Percentiles rank a stretch among this genome's conserved stretches.
These are phyloP conservation scores for Myiozetetes cayanensis DNA, from an alignment of 2,113 vertebrate species.

Conservation along the genomic window DNA sequence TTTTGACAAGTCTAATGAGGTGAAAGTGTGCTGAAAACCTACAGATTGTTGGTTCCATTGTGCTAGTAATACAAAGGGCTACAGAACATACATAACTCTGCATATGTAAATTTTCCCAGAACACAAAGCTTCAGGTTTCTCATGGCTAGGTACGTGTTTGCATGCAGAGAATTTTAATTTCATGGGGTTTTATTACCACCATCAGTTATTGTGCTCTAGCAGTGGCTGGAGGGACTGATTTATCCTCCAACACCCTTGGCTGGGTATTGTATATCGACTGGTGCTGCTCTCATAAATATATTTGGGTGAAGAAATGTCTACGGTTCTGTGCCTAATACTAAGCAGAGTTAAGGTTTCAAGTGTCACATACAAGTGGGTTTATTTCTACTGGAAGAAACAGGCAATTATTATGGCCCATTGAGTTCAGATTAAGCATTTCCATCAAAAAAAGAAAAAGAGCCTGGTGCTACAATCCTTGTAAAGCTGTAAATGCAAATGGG, in stretches of 20 bases:
- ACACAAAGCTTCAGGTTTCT: neutral
- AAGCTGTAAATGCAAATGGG: constrained; percentile 52
- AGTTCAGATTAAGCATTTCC: constrained; percentile 59
- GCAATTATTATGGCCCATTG: constrained; percentile 61
- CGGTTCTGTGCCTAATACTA: neutral
- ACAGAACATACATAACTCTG: neutral
- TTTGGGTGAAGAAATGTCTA: constrained; percentile 34
- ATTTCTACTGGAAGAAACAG: constrained; percentile 48
- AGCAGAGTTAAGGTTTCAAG: constrained; percentile 52
- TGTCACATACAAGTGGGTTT: constrained; percentile 50
- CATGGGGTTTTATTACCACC: constrained; percentile 32
- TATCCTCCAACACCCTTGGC: constrained; percentile 37
- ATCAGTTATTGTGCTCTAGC: constrained; percentile 19
- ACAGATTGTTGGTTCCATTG: fast-evolving
- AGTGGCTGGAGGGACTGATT: constrained; percentile 31
- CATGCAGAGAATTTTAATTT: constrained; percentile 51
- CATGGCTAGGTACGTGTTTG: neutral
- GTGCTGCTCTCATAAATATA: constrained; percentile 41
- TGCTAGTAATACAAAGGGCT: neutral
- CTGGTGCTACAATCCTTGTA: constrained; percentile 41
- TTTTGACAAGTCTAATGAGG: neutral
- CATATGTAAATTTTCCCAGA: neutral
- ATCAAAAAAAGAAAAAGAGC: neutral
- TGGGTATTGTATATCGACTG: constrained; percentile 40
- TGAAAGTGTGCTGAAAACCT: neutral